These are phyloP conservation scores for Siniperca chuatsi DNA, from an alignment of 2,113 vertebrate species.

Conservation along the genomic window DNA sequence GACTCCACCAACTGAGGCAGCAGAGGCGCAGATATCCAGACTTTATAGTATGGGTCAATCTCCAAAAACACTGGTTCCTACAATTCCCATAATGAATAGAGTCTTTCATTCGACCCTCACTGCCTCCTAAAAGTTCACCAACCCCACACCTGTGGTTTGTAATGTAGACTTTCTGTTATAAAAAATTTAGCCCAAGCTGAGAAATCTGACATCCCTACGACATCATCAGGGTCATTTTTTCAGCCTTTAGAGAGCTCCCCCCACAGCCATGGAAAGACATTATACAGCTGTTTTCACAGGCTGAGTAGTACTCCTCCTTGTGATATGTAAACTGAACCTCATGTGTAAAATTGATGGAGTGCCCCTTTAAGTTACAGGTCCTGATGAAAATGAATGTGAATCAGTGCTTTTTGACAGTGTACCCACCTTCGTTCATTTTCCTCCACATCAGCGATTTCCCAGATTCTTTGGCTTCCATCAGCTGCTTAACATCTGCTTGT, in stretches of 20 bases:
- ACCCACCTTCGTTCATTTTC: background rate
- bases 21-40: background rate
- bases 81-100: slow-evolving; percentile 8
- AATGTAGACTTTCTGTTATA: background rate
- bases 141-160: background rate
- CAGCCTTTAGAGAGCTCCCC: background rate
- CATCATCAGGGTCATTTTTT: background rate
- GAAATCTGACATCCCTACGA: background rate
- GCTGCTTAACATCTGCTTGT: background rate
- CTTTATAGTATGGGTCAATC: background rate
- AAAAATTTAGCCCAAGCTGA: background rate
- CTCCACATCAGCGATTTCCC: background rate
- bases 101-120: background rate
- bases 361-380: background rate
- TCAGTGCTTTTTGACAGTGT: background rate
- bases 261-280: background rate
- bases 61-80: background rate
- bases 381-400: background rate
- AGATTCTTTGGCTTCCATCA: background rate
- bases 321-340: background rate
- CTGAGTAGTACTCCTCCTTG: no score
- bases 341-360: no score
- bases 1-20: background rate
- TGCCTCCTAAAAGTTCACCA: background rate
- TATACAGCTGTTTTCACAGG: background rate